Percentiles rank a stretch among this genome's conserved stretches.
Conservation (phyloP, 1,140 invertebrate genomes). For the Drosophila littoralis region DNA sequence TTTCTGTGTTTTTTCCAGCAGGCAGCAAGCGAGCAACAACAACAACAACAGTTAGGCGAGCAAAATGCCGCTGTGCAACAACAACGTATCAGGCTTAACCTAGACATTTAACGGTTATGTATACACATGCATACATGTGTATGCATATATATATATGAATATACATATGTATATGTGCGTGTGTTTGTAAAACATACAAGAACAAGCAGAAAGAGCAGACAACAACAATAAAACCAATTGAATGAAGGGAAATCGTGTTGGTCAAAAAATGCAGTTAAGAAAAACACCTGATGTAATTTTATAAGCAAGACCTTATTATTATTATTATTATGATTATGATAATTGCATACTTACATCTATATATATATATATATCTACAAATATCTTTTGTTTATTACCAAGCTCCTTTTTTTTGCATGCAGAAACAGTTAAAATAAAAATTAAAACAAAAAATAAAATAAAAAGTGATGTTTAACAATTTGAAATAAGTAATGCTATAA, state of each 20-base stretch:
- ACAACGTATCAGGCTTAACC: slow-evolving; percentile 42
- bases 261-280: slow-evolving; percentile 47
- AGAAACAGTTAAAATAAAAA: slow-evolving; percentile 39
- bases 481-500: slow-evolving; percentile 64
- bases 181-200: not conserved
- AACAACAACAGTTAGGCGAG: not conserved
- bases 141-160: slow-evolving; percentile 23
- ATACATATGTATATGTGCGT: slow-evolving; percentile 11
- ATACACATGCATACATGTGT: not conserved
- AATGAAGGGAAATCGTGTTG: slow-evolving; percentile 33
- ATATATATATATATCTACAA: slow-evolving; percentile 19
- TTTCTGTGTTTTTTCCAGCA: slow-evolving; percentile 48
- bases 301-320: slow-evolving; percentile 57
- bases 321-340: slow-evolving; percentile 55
- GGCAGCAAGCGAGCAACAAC: slow-evolving; percentile 26
- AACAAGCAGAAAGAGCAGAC: not conserved
- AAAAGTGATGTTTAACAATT: slow-evolving; percentile 58
- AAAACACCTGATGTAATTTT: slow-evolving; percentile 77
- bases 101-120: slow-evolving; percentile 28
- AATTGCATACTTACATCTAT: slow-evolving; percentile 42
- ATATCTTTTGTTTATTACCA: slow-evolving; percentile 44
- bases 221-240: slow-evolving; percentile 12
- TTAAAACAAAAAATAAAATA: slow-evolving; percentile 19
- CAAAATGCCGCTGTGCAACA: slow-evolving; percentile 17
- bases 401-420: slow-evolving; percentile 41